phyloP scores from a whole-genome alignment of 2,113 vertebrate genomes.

The Calidris pygmaea region DNA sequence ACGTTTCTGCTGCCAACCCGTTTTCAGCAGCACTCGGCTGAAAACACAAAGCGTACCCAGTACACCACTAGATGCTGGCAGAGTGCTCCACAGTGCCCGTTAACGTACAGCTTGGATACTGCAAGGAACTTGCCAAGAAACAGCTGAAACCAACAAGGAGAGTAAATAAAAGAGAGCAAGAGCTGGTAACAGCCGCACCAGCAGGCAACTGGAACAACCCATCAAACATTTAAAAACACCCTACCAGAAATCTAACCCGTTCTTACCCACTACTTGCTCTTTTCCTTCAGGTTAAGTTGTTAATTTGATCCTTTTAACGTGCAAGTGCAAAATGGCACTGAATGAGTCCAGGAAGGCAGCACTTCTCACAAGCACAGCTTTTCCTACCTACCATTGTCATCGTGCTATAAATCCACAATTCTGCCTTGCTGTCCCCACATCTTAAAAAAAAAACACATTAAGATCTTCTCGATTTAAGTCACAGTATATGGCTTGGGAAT shows the following conservation, averaged over 20 bases:
- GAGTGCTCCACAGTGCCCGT: background rate
- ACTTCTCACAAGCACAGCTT: background rate
- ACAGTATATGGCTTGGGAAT: background rate
- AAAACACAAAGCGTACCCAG: background rate
- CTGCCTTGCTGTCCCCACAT: background rate
- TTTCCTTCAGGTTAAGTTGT: background rate
- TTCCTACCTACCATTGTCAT: background rate
- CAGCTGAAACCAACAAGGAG: background rate
- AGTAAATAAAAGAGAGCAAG: background rate
- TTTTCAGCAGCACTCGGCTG: background rate
- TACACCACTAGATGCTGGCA: fast-evolving
- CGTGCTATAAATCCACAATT: background rate
- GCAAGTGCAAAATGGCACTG: background rate
- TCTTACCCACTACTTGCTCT: background rate
- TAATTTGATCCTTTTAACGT: background rate
- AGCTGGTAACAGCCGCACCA: background rate
- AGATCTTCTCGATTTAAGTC: background rate
- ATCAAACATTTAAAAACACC: background rate
- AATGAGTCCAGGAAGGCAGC: background rate
- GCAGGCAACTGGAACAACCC: background rate
- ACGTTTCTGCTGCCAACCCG: background rate
- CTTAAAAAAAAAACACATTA: background rate
- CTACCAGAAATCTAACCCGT: background rate
- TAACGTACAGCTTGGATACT: background rate
- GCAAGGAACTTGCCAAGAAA: background rate